These are phyloP conservation scores for Auanema freiburgensis DNA, from an alignment of 2,888 invertebrate species.

Conservation along the genomic window DNA sequence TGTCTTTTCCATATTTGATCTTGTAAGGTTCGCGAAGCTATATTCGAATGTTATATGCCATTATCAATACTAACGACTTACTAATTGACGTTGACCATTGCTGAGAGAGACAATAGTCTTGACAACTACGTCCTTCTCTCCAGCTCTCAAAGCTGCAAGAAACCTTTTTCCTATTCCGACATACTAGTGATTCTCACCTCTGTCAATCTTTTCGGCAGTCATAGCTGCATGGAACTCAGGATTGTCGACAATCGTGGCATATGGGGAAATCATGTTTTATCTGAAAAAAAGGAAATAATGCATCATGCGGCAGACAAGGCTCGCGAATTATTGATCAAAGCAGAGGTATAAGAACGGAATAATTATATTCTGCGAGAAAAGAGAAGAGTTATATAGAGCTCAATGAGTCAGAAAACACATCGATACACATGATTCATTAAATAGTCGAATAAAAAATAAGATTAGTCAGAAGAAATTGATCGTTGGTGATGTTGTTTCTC, in stretches of 20 bases:
- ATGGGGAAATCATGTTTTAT: slow-evolving; percentile 35
- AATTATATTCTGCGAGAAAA: too few species aligned
- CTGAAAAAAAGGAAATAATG: neutral
- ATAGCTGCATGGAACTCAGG: slow-evolving; percentile 40
- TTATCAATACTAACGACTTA: slow-evolving; percentile 61
- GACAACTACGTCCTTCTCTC: slow-evolving; percentile 46
- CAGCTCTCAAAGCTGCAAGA: slow-evolving; percentile 35
- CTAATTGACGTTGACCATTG: slow-evolving; percentile 82
- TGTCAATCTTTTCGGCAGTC: slow-evolving; percentile 46
- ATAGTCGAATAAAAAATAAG: too few species aligned
- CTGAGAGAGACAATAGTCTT: slow-evolving; percentile 77
- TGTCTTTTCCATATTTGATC: slow-evolving; percentile 49
- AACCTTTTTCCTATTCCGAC: neutral
- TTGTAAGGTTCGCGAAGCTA: slow-evolving; percentile 48
- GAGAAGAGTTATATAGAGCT: too few species aligned
- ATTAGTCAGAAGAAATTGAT: too few species aligned
- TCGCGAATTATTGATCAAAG: too few species aligned
- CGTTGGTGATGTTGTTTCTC: too few species aligned
- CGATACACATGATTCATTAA: too few species aligned
- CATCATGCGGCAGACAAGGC: neutral
- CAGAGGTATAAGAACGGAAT: too few species aligned
- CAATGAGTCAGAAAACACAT: too few species aligned
- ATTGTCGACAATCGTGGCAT: slow-evolving; percentile 42
- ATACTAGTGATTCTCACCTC: slow-evolving; percentile 15
- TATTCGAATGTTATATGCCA: neutral